phyloP scores from a whole-genome alignment of 2,888 invertebrate genomes.

The Cremastobaeus sp. region DNA sequence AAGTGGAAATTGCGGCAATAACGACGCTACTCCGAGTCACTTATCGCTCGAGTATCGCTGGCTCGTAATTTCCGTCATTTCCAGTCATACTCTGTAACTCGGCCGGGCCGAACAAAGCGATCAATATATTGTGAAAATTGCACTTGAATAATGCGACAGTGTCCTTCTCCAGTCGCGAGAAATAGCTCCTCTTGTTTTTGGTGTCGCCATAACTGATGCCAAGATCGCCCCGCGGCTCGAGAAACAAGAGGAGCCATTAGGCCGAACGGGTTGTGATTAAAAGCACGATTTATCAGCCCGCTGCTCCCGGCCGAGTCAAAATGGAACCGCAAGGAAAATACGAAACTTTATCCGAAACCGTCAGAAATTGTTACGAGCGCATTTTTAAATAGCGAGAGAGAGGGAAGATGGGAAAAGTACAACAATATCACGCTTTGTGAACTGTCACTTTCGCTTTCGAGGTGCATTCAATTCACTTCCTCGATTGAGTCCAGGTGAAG shows the following conservation, averaged over 20 bases:
- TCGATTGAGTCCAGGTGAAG: constrained; percentile 15
- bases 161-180: not conserved
- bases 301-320: constrained; percentile 28
- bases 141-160: constrained; percentile 32
- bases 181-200: too few relatives aligned
- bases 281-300: constrained; percentile 74
- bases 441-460: constrained; percentile 20
- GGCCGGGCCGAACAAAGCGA: constrained; percentile 55
- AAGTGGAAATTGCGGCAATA: constrained; percentile 77
- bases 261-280: constrained; percentile 74
- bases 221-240: constrained; percentile 68
- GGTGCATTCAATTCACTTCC: constrained; percentile 9
- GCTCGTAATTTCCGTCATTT: constrained; percentile 74
- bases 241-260: constrained; percentile 70
- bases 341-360: not conserved
- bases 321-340: not conserved
- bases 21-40: constrained; percentile 73
- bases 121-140: constrained; percentile 57
- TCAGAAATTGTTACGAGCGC: not conserved
- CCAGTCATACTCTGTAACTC: constrained; percentile 64
- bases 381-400: too few relatives aligned
- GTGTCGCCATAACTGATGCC: not conserved
- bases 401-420: too few relatives aligned
- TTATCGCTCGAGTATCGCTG: constrained; percentile 75
- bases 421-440: too few relatives aligned